Evolutionary conservation across 2,797 vertebrate genomes (phyloP).

Genomic region (Xenopus petersii): DNA sequence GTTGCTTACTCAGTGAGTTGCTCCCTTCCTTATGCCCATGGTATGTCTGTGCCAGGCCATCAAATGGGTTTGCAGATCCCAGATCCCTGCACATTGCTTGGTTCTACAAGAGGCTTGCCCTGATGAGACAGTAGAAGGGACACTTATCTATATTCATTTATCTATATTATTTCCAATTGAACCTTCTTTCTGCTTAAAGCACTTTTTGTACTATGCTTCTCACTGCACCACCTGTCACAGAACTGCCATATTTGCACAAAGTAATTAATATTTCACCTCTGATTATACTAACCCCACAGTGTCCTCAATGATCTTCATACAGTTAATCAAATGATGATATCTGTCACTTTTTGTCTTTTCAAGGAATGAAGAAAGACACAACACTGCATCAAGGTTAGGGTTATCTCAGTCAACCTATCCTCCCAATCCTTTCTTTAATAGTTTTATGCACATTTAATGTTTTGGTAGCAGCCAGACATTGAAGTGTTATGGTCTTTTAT

Average conservation of each 20-base stretch:
- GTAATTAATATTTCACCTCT: constrained; percentile 2
- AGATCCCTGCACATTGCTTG: background rate
- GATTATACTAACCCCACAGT: constrained; percentile 17
- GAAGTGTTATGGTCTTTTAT: too few relatives aligned
- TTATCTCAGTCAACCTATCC: constrained; percentile 15
- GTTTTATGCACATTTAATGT: background rate
- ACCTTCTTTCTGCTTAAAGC: background rate
- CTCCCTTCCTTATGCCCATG: too few relatives aligned
- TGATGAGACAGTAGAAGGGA: background rate
- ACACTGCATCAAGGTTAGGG: constrained; percentile 43
- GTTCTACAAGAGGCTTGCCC: background rate
- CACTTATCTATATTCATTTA: too few relatives aligned
- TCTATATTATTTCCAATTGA: too few relatives aligned
- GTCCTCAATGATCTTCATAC: constrained; percentile 1
- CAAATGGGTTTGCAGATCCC: background rate
- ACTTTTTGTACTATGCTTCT: background rate
- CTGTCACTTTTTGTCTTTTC: constrained; percentile 40
- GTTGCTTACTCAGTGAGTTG: too few relatives aligned
- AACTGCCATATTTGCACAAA: background rate
- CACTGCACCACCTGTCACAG: background rate
- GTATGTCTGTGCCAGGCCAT: background rate
- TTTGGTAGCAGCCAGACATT: too few relatives aligned
- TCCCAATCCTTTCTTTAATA: background rate
- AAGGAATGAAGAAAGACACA: constrained; percentile 42
- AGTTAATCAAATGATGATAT: constrained; percentile 8